Evolutionary conservation across 64 coral and sea anemone species (phyloP).

Genomic region (Exaiptasia diaphana): DNA sequence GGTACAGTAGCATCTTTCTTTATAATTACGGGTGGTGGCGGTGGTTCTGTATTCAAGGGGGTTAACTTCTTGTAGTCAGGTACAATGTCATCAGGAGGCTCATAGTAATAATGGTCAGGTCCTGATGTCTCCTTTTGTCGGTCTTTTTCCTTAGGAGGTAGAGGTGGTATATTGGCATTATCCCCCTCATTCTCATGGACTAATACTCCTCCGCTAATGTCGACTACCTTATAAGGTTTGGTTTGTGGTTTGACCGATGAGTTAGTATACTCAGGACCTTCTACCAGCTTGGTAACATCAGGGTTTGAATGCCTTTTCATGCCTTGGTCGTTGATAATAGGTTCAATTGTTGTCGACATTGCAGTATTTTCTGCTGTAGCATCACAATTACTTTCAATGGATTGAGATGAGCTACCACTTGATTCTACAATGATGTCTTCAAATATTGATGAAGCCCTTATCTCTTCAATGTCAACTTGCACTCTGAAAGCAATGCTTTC

Average conservation of each 20-base stretch:
- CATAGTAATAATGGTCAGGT: conserved; percentile 40
- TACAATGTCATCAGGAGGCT: conserved; percentile 36
- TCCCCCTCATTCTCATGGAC: background rate
- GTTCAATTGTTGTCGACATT: background rate
- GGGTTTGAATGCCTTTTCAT: background rate
- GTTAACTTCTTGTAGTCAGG: conserved; percentile 34
- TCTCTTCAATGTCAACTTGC: background rate
- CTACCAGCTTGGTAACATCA: background rate
- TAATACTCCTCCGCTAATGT: conserved; percentile 32
- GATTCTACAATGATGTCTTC: conserved; percentile 14
- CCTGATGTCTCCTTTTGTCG: background rate
- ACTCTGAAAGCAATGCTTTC: background rate
- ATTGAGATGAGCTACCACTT: conserved; percentile 9
- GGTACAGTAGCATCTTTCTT: background rate
- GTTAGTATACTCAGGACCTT: conserved; percentile 27
- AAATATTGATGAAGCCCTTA: background rate
- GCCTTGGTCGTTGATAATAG: background rate
- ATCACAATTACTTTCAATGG: conserved; percentile 29
- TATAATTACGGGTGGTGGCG: background rate
- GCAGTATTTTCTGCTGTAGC: background rate
- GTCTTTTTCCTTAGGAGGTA: conserved; percentile 49
- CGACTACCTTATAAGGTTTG: conserved; percentile 63
- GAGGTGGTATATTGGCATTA: conserved; percentile 39
- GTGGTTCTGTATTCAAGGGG: background rate
- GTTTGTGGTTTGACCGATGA: conserved; percentile 24